phyloP scores from a whole-genome alignment of 2,888 invertebrate genomes.

The Odontocolon sp. region DNA sequence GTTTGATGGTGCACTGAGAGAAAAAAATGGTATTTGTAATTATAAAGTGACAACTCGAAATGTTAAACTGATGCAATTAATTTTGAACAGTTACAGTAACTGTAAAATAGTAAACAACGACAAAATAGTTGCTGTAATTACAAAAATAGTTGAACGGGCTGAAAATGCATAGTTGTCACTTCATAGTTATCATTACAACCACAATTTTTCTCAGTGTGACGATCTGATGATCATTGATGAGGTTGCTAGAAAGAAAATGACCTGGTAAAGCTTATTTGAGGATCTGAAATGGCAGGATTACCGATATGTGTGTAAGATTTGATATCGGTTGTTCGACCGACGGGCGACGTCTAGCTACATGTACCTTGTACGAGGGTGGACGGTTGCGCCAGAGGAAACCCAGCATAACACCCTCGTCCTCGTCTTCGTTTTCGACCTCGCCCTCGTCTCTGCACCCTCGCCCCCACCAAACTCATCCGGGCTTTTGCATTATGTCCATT shows the following conservation, averaged over 20 bases:
- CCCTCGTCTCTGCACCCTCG: conserved; percentile 46
- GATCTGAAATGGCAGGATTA: conserved; percentile 4
- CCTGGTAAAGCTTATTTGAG: conserved; percentile 8
- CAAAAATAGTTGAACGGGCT: too few relatives aligned
- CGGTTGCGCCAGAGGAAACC: conserved; percentile 27
- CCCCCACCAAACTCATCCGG: conserved; percentile 64
- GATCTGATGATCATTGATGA: background rate
- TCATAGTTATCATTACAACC: too few relatives aligned
- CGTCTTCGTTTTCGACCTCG: conserved; percentile 42
- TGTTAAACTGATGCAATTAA: too few relatives aligned
- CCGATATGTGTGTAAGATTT: conserved; percentile 36
- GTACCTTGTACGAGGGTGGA: conserved; percentile 6
- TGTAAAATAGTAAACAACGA: too few relatives aligned
- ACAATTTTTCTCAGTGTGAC: too few relatives aligned
- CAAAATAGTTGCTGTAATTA: too few relatives aligned
- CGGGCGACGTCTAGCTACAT: conserved; percentile 2
- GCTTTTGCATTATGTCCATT: conserved; percentile 79
- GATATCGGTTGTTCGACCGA: conserved; percentile 24
- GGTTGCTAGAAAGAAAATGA: conserved; percentile 11
- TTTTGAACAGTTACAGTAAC: too few relatives aligned
- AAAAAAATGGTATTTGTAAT: too few relatives aligned
- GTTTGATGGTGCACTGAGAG: too few relatives aligned
- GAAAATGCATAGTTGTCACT: too few relatives aligned
- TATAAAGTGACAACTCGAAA: too few relatives aligned
- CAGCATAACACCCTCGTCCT: conserved; percentile 11